Base-by-base conservation (phyloP, 2,113 vertebrate genomes). In the Scalopus aquaticus region DNA sequence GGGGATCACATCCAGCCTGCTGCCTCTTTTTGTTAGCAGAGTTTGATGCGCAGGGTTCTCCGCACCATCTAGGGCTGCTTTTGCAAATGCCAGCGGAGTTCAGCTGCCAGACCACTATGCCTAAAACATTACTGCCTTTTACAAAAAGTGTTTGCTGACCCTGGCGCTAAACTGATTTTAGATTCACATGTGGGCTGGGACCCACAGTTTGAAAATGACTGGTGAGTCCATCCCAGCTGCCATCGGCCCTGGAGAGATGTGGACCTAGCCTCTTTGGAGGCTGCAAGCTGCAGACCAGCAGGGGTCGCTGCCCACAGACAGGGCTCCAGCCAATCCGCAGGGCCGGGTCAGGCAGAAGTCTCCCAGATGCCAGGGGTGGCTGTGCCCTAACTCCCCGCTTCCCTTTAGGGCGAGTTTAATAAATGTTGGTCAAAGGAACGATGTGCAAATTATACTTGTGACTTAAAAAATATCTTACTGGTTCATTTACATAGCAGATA, bases 241-340 rank as follows among this genome's bases (percentile, higher is more conserved):
- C 24, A 16, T 6, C 3, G 4, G 6, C 32, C n/a, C 28, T 22
- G 44, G 10, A 39, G 26, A 3, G 8, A 0, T 2, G 3, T 13
- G 17, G 0, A 3, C 2, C 3, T 24, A 6, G 20, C 26, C 16
- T 35, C 46, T 54, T 77, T 65, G 32, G 30, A 3, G 67, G 8
- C 28, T 58, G 56, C 2, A 5, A n/a, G 17, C 6, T 0, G 19
- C 51, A 37, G 9, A 16, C 22, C 74, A 39, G 85, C 12, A 6
- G 0, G 9, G 32, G 17, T 10, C 2, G 2, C 32, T 8, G 6
- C 1, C n/a, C 9, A 13, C 32, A 54, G 16, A 24, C 1, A 0
- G 1, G 0, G 1, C n/a, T 13, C 15, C 0, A 0, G 1, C 1
- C 0, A 1, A 20, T 13, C 4, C 3, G 35, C 35, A 42, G 32